Evolutionary conservation across 1,140 invertebrate genomes (phyloP).

Genomic region (Thaumatotibia leucotreta): DNA sequence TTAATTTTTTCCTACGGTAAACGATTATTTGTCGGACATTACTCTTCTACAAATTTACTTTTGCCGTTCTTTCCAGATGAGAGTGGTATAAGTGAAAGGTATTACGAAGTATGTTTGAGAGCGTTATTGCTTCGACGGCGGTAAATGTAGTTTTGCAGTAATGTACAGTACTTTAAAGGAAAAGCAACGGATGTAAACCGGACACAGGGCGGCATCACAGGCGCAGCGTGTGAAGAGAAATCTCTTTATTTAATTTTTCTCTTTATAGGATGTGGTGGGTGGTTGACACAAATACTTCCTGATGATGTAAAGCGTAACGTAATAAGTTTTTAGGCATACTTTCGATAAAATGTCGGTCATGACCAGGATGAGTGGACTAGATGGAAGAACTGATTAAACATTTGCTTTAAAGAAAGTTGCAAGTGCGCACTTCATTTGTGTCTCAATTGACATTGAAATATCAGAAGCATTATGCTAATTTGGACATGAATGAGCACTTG

Average conservation of each 20-base stretch:
- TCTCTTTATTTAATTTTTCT: constrained; percentile 45
- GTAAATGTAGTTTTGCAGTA: constrained; percentile 2
- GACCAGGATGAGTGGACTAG: neutral
- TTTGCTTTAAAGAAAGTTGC: constrained; percentile 3
- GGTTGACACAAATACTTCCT: constrained; percentile 43
- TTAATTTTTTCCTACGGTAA: neutral
- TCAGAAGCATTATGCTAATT: neutral
- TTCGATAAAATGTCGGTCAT: neutral
- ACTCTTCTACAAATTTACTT: neutral
- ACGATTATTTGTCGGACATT: neutral
- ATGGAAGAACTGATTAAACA: neutral
- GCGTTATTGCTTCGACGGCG: neutral
- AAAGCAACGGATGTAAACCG: constrained; percentile 63
- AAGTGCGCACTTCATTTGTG: neutral
- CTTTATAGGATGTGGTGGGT: constrained; percentile 56
- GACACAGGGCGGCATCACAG: constrained; percentile 40
- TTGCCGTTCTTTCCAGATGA: neutral
- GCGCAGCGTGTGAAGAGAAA: constrained; percentile 51
- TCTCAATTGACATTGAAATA: neutral
- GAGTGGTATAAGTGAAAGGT: neutral
- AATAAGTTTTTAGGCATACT: constrained; percentile 8
- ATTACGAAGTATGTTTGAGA: constrained; percentile 1
- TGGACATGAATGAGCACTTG: neutral
- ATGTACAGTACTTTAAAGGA: constrained; percentile 51
- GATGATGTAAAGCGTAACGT: constrained; percentile 28